Percentiles rank a stretch among this genome's conserved stretches.
Evolutionary conservation across 2,113 vertebrate species (phyloP).

Genomic region (Phyllostomus hastatus): DNA sequence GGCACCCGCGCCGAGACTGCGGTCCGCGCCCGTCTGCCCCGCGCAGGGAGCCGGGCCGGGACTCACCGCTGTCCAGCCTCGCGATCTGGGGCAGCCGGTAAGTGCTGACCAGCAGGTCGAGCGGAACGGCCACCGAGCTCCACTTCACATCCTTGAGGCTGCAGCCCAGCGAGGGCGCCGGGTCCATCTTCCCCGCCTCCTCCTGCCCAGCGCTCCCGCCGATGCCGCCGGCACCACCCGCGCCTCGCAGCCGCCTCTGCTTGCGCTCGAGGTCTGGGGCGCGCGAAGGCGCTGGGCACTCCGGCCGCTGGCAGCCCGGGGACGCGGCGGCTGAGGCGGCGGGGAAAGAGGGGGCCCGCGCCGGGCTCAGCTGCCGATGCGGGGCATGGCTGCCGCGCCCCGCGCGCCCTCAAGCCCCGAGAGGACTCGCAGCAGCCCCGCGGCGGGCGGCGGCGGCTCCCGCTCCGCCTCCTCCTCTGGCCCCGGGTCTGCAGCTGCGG

Average conservation of each 20-base stretch:
- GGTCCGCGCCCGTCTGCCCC: background rate
- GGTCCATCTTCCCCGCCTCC: constrained; percentile 79
- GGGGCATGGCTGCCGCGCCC: constrained; percentile 64
- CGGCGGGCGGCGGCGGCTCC: constrained; percentile 29
- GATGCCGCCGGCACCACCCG: constrained; percentile 42
- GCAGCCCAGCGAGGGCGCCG: constrained; percentile 79
- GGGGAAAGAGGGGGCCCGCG: background rate
- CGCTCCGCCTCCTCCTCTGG: constrained; percentile 68
- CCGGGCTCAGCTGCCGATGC: constrained; percentile 60
- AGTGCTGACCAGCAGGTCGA: constrained; percentile 93
- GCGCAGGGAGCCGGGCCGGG: background rate
- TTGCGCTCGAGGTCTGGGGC: constrained; percentile 14
- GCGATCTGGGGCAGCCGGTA: constrained; percentile 95
- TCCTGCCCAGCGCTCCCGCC: constrained; percentile 34
- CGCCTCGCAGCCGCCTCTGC: constrained; percentile 27
- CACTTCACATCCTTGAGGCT: constrained; percentile 95
- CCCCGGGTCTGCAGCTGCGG: constrained; percentile 70
- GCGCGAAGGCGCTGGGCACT: constrained; percentile 28
- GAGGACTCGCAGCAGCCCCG: constrained; percentile 25
- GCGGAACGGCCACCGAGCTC: constrained; percentile 90
- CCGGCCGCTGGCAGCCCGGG: constrained; percentile 6
- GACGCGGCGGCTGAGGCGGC: constrained; percentile 38
- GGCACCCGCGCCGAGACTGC: background rate
- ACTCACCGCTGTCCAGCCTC: constrained; percentile 89
- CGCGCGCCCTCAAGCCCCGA: constrained; percentile 58